Percentiles rank a stretch among this genome's conserved stretches.
These are phyloP conservation scores for Takifugu bimaculatus DNA, from an alignment of 2,113 vertebrate genomes.

Conservation along the genomic window DNA sequence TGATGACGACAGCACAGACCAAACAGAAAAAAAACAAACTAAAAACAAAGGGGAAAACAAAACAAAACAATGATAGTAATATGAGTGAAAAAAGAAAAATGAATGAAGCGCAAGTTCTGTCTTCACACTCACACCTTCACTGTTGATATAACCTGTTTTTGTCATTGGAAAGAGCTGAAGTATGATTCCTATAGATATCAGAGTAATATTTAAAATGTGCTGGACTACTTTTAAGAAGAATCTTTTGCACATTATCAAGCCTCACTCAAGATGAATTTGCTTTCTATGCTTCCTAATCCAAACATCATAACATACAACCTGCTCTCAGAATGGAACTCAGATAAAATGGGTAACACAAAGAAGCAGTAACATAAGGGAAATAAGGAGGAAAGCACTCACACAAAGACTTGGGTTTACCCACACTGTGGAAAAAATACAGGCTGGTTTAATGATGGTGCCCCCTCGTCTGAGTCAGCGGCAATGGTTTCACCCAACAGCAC, in stretches of 20 bases:
- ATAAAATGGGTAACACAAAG: slow-evolving; percentile 50
- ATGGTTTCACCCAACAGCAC: slow-evolving; percentile 61
- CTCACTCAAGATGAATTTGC: neutral
- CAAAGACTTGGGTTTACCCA: slow-evolving; percentile 44
- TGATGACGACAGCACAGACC: slow-evolving; percentile 74
- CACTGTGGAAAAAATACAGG: slow-evolving; percentile 52
- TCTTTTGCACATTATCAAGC: too few relatives aligned
- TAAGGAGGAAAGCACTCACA: slow-evolving; percentile 49
- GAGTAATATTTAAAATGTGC: neutral
- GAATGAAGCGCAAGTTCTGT: slow-evolving; percentile 55
- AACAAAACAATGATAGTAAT: slow-evolving; percentile 66
- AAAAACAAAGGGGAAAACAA: slow-evolving; percentile 63
- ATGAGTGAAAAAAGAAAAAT: slow-evolving; percentile 64
- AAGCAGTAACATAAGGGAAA: slow-evolving; percentile 53
- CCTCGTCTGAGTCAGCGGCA: slow-evolving; percentile 55
- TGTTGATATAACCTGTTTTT: neutral
- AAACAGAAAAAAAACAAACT: slow-evolving; percentile 70
- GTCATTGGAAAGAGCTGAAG: neutral
- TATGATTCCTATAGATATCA: neutral
- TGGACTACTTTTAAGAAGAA: neutral
- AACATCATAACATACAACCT: neutral
- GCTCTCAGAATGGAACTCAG: slow-evolving; percentile 24
- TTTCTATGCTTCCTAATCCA: neutral
- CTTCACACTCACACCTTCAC: slow-evolving; percentile 16
- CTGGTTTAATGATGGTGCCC: slow-evolving; percentile 71